Conservation (phyloP, 1,140 invertebrate species). For the Wasmannia auropunctata region DNA sequence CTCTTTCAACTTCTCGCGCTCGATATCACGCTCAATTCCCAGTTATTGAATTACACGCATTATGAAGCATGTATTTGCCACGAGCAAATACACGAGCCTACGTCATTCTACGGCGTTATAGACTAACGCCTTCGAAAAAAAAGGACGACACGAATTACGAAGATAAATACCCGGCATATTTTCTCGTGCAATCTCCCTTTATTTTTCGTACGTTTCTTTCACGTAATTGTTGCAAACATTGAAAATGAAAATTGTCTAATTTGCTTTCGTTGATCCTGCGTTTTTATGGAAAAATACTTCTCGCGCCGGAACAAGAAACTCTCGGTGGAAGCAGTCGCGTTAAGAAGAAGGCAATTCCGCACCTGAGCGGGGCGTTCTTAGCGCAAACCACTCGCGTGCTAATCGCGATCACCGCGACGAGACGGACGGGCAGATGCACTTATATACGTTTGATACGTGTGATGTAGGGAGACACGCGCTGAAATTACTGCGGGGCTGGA, state of each 20-base stretch:
- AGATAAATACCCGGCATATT: background rate
- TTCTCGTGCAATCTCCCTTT: background rate
- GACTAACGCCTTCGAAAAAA: background rate
- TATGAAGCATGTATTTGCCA: constrained; percentile 8
- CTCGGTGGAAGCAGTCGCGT: background rate
- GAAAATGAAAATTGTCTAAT: constrained; percentile 1
- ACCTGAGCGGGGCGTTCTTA: background rate
- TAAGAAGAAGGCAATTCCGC: background rate
- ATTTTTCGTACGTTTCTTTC: background rate
- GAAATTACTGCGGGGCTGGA: constrained; percentile 65
- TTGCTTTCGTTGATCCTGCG: background rate
- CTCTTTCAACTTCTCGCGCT: background rate
- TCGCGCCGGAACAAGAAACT: background rate
- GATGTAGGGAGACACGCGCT: constrained; percentile 51
- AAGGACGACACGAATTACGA: background rate
- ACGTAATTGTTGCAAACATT: background rate
- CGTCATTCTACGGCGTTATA: background rate
- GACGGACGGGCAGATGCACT: constrained; percentile 41
- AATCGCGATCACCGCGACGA: constrained; percentile 37
- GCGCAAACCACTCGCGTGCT: constrained; percentile 19
- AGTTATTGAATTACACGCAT: constrained; percentile 49
- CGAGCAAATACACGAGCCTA: background rate
- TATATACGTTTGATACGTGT: background rate
- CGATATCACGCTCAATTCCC: constrained; percentile 20
- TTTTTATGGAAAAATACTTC: background rate